These are phyloP conservation scores for Asobara japonica DNA, from an alignment of 1,140 invertebrate genomes.

Conservation along the genomic window DNA sequence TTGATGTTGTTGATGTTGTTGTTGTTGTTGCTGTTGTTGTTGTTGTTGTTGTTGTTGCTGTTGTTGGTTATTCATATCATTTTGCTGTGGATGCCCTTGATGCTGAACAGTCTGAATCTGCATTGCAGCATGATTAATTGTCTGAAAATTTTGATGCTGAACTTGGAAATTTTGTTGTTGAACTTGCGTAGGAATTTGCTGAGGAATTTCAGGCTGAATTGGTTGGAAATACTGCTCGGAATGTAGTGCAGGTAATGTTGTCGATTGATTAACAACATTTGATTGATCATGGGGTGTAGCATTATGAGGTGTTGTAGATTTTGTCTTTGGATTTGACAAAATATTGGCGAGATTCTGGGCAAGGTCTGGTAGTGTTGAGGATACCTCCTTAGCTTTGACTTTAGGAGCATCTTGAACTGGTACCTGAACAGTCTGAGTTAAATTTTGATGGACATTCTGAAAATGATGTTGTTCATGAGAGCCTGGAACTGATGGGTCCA, in stretches of 20 bases:
- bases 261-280: slow-evolving; percentile 23
- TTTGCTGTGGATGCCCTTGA: slow-evolving; percentile 1
- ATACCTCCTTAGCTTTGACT: slow-evolving; percentile 60
- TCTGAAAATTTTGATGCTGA: slow-evolving; percentile 10
- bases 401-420: slow-evolving; percentile 46
- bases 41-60: slow-evolving; percentile 1
- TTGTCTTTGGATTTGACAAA: slow-evolving; percentile 63
- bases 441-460: slow-evolving; percentile 41
- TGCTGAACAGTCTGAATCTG: neutral
- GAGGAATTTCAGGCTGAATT: slow-evolving; percentile 54
- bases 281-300: slow-evolving; percentile 44
- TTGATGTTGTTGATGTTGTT: slow-evolving; percentile 6
- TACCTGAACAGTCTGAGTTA: slow-evolving; percentile 29
- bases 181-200: slow-evolving; percentile 41
- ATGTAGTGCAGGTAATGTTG: slow-evolving; percentile 43
- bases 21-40: slow-evolving; percentile 16
- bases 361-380: slow-evolving; percentile 61
- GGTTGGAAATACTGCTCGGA: slow-evolving; percentile 61
- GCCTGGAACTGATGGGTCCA: slow-evolving; percentile 5
- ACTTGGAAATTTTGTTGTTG: slow-evolving; percentile 45
- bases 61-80: neutral
- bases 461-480: slow-evolving; percentile 38
- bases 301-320: slow-evolving; percentile 51
- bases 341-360: slow-evolving; percentile 65
- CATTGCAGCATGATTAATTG: neutral